A percentile compares a stretch with the other conserved stretches of the same genome.
phyloP scores from a whole-genome alignment of 1,140 invertebrate genomes.

The Drosophila tani region DNA sequence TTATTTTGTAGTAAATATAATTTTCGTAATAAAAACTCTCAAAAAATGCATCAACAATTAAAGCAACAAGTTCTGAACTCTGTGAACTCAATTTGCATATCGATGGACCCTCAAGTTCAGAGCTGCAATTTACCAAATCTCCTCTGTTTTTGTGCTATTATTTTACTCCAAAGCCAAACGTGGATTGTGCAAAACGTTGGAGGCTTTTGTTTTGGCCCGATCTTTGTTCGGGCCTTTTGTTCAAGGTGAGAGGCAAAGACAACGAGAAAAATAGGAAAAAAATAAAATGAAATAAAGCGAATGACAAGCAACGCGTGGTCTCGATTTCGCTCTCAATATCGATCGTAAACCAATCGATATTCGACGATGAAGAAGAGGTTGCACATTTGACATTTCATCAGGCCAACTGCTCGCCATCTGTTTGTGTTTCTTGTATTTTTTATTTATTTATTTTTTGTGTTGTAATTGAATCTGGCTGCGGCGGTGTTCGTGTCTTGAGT shows the following conservation, averaged over 20 bases:
- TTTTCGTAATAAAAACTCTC: too few species aligned
- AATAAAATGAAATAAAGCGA: slow-evolving; percentile 5
- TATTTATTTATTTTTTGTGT: neutral
- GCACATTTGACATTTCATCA: slow-evolving; percentile 61
- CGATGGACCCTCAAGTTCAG: slow-evolving; percentile 13
- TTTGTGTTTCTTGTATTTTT: slow-evolving; percentile 2
- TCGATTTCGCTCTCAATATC: slow-evolving; percentile 40
- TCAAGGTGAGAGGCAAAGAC: slow-evolving; percentile 67
- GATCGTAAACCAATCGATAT: slow-evolving; percentile 46
- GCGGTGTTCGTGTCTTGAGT: slow-evolving; percentile 59
- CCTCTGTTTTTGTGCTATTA: neutral
- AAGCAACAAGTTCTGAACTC: slow-evolving; percentile 7
- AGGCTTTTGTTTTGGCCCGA: slow-evolving; percentile 34
- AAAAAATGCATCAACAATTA: neutral
- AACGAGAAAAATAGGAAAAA: slow-evolving; percentile 29
- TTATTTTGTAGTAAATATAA: neutral
- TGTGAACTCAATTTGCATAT: slow-evolving; percentile 7
- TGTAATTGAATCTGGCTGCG: slow-evolving; percentile 38
- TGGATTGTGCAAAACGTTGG: slow-evolving; percentile 18
- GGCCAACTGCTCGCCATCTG: slow-evolving; percentile 14
- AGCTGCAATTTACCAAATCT: slow-evolving; percentile 15
- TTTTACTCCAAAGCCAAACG: neutral
- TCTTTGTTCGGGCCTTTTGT: slow-evolving; percentile 50
- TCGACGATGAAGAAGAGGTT: slow-evolving; percentile 18
- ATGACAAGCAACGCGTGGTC: slow-evolving; percentile 19